Percentiles rank a stretch among this genome's conserved stretches.
Evolutionary conservation across 2,113 vertebrate genomes (phyloP).

Genomic region (Micronycteris hirsuta): DNA sequence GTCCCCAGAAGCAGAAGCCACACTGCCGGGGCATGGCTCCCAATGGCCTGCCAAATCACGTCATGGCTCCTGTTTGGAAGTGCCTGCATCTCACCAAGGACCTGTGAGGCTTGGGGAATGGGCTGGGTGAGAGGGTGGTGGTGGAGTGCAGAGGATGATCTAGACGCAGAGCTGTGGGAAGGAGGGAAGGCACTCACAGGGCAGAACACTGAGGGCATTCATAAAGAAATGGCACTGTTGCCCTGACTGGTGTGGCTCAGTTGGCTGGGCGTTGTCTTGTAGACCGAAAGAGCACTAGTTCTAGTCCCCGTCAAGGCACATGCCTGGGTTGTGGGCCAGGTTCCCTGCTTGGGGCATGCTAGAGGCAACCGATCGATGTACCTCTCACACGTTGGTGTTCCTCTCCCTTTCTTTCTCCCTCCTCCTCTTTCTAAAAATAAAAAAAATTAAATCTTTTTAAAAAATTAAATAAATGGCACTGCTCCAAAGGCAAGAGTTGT

Average conservation of each 20-base stretch:
- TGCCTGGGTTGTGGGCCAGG: no score
- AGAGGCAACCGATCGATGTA: no score
- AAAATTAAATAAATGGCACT: not conserved
- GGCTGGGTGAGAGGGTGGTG: not conserved
- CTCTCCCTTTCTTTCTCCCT: no score
- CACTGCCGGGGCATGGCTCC: conserved; percentile 72
- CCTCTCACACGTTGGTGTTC: no score
- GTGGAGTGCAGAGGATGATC: not conserved
- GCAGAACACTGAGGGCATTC: not conserved
- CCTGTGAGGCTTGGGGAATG: conserved; percentile 82
- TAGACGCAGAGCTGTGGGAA: not conserved
- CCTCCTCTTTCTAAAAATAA: no score
- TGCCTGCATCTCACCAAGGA: conserved; percentile 82
- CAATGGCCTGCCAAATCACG: conserved; percentile 83
- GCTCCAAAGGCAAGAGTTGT: not conserved
- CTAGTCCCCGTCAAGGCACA: no score
- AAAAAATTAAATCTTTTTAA: no score
- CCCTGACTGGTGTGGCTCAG: no score
- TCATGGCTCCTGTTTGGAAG: conserved; percentile 85
- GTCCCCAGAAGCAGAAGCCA: conserved; percentile 76
- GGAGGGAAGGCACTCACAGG: not conserved
- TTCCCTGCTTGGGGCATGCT: no score
- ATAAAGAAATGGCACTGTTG: not conserved
- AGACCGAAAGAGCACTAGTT: no score
- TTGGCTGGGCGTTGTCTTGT: no score